A percentile compares a stretch with the other conserved stretches of the same genome.
phyloP scores from a whole-genome alignment of 2,888 invertebrate genomes.

The Drosophila conformis region DNA sequence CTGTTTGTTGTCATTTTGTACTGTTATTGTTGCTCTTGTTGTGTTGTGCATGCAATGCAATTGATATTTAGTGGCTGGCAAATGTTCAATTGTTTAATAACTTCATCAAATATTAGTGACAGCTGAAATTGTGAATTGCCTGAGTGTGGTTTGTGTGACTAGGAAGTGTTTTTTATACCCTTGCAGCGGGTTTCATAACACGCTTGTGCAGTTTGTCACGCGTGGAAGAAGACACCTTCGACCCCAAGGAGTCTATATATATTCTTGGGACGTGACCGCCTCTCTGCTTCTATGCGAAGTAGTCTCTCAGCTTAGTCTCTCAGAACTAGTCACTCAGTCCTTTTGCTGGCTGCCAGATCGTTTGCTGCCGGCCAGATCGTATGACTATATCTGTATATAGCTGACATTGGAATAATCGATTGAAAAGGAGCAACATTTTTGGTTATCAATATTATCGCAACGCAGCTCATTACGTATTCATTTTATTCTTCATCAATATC shows the following conservation, averaged over 20 bases:
- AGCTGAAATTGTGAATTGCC: neutral
- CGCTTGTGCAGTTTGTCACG: neutral
- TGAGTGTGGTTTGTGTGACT: neutral
- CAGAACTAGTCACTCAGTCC: neutral
- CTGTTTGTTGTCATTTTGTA: neutral
- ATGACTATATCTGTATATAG: neutral
- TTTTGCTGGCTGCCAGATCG: neutral
- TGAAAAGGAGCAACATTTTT: neutral
- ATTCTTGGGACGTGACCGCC: neutral
- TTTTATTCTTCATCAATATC: neutral
- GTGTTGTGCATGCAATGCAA: slow-evolving; percentile 35
- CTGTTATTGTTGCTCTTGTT: neutral
- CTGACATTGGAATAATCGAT: neutral
- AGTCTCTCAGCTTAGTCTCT: neutral
- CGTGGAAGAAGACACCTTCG: neutral
- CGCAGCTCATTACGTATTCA: neutral
- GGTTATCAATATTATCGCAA: neutral
- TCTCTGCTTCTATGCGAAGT: neutral
- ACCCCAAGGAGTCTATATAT: neutral
- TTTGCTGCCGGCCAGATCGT: neutral
- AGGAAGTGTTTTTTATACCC: neutral
- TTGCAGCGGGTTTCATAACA: neutral
- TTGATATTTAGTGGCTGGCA: slow-evolving; percentile 34
- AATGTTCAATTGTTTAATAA: slow-evolving; percentile 41
- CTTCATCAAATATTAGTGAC: slow-evolving; percentile 35